Percentiles rank a stretch among this genome's conserved stretches.
Conservation (phyloP, 2,888 invertebrate genomes). For the Pandemis heparana region DNA sequence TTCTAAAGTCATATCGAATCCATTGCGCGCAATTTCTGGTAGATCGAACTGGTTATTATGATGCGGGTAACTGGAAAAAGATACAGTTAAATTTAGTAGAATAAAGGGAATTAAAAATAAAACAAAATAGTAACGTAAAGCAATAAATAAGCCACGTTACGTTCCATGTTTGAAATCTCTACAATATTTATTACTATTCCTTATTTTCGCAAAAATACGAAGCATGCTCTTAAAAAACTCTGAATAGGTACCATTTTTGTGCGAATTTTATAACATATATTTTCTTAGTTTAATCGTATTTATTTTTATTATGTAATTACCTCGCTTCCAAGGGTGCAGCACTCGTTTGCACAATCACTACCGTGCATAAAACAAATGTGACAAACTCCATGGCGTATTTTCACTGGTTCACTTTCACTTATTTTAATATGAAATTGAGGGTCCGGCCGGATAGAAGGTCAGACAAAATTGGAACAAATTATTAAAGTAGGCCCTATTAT, state of each 20-base stretch:
- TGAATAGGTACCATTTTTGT: background rate
- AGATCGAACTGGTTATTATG: conserved; percentile 30
- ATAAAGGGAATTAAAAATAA: background rate
- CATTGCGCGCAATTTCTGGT: conserved; percentile 22
- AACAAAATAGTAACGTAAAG: background rate
- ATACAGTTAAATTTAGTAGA: background rate
- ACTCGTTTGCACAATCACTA: background rate
- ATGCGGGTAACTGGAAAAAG: conserved; percentile 3
- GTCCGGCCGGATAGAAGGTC: background rate
- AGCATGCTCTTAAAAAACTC: background rate
- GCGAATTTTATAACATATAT: background rate
- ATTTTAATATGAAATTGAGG: background rate
- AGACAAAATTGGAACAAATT: conserved; percentile 25
- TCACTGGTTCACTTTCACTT: background rate
- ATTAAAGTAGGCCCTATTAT: conserved; percentile 25
- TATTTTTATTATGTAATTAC: background rate
- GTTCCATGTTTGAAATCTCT: no score
- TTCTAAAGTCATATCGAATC: conserved; percentile 23
- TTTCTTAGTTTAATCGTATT: background rate
- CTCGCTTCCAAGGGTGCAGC: background rate
- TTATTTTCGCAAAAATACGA: background rate
- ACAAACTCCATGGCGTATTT: background rate
- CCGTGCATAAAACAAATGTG: background rate
- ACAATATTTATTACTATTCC: no score
- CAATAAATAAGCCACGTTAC: background rate